These are phyloP conservation scores for Pachydiplax longipennis DNA, from an alignment of 2,888 invertebrate species.

Conservation along the genomic window DNA sequence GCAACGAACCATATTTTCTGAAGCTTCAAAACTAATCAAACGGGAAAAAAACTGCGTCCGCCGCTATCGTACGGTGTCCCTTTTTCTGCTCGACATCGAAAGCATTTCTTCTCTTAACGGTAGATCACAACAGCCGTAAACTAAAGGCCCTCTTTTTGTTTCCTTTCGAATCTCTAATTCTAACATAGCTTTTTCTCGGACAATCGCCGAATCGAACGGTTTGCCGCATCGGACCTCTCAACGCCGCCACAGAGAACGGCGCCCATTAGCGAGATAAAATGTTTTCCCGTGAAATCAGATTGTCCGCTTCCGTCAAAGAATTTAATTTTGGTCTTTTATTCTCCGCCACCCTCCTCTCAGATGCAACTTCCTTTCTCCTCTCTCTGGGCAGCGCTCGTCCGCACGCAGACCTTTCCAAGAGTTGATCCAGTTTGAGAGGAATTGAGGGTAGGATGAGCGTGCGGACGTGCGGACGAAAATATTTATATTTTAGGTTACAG, in stretches of 20 bases:
- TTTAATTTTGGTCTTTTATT: slow-evolving; percentile 39
- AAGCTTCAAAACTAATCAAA: too few relatives aligned
- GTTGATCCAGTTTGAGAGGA: not conserved
- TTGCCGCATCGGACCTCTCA: not conserved
- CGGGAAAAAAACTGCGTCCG: too few relatives aligned
- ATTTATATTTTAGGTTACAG: not conserved
- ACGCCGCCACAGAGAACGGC: slow-evolving; percentile 10
- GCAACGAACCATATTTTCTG: too few relatives aligned
- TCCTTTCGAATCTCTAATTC: not conserved
- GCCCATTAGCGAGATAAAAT: slow-evolving; percentile 41
- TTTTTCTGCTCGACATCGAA: too few relatives aligned
- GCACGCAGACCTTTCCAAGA: not conserved
- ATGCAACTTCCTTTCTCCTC: not conserved
- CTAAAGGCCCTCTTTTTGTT: not conserved
- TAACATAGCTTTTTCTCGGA: not conserved
- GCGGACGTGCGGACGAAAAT: not conserved
- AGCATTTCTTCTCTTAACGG: too few relatives aligned
- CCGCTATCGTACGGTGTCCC: too few relatives aligned
- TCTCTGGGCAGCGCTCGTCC: not conserved
- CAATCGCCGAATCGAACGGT: not conserved
- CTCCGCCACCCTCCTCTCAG: not conserved
- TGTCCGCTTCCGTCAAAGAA: slow-evolving; percentile 38
- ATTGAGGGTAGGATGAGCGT: not conserved
- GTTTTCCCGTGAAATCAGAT: slow-evolving; percentile 42
- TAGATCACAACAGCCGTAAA: not conserved